Conservation (phyloP, 2,797 vertebrate genomes). For the Anableps anableps region DNA sequence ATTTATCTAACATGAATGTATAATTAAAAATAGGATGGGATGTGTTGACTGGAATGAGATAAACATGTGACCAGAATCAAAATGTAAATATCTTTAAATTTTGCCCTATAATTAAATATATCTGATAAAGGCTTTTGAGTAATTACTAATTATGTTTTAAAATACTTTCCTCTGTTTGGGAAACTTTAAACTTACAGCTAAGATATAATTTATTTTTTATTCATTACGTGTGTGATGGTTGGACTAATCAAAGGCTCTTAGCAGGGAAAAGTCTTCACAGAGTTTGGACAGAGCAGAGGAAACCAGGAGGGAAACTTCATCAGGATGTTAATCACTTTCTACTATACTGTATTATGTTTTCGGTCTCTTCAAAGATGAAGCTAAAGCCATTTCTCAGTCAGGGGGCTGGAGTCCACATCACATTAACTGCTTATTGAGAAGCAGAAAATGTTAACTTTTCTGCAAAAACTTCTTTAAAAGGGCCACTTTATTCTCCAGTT, state of each 20-base stretch:
- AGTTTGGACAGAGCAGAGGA: background rate
- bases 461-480: background rate
- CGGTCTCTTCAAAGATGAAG: constrained; percentile 26
- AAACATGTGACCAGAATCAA: background rate
- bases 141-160: background rate
- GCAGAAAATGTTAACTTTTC: background rate
- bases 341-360: constrained; percentile 9
- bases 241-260: background rate
- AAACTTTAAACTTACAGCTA: background rate
- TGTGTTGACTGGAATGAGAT: background rate
- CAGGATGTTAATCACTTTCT: constrained; percentile 10
- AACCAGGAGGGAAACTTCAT: constrained; percentile 9
- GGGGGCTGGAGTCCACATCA: constrained; percentile 18
- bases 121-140: background rate
- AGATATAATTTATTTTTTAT: background rate
- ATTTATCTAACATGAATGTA: background rate
- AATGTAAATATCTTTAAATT: background rate
- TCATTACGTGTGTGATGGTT: background rate
- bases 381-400: constrained; percentile 31
- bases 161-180: background rate
- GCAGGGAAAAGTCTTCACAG: constrained; percentile 1
- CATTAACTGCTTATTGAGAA: constrained; percentile 24
- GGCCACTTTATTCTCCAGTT: background rate
- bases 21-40: background rate
- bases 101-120: background rate